Evolutionary conservation across 2,888 invertebrate genomes (phyloP).

Genomic region (Melipona bicolor): DNA sequence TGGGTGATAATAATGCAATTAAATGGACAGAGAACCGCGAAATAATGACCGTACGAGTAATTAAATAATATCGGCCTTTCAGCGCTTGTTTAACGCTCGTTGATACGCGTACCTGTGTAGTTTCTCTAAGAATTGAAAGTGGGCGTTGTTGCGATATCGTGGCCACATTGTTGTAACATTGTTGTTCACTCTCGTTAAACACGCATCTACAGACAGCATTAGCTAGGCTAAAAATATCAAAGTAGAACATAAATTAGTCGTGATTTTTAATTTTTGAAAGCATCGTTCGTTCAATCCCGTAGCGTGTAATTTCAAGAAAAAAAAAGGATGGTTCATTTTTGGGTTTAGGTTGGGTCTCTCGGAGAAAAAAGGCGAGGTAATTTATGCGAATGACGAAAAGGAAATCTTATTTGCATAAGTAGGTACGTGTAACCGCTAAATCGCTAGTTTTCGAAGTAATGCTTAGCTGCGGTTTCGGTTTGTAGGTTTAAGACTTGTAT

Average conservation of each 20-base stretch:
- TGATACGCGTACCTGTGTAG: background rate
- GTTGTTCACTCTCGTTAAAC: too few species aligned
- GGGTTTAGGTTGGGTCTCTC: too few species aligned
- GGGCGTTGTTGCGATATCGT: background rate
- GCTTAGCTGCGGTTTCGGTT: slow-evolving; percentile 6
- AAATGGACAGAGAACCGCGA: background rate
- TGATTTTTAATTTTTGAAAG: too few species aligned
- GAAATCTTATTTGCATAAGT: slow-evolving; percentile 9
- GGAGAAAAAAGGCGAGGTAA: background rate
- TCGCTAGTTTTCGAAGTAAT: slow-evolving; percentile 1
- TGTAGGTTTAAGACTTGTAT: slow-evolving; percentile 14
- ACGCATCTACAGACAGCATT: too few species aligned
- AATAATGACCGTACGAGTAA: slow-evolving; percentile 21
- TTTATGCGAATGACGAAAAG: background rate
- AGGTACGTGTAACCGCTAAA: background rate
- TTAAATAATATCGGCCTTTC: slow-evolving; percentile 14
- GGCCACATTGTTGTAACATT: background rate
- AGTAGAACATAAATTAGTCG: too few species aligned
- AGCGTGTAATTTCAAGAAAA: too few species aligned
- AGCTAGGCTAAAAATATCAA: too few species aligned
- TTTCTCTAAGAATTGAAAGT: background rate
- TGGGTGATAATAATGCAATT: slow-evolving; percentile 30
- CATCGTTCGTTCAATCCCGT: too few species aligned
- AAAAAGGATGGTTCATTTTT: too few species aligned
- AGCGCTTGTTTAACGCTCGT: background rate